phyloP scores from a whole-genome alignment of 2,888 invertebrate species.

The Spisula subtruncata region DNA sequence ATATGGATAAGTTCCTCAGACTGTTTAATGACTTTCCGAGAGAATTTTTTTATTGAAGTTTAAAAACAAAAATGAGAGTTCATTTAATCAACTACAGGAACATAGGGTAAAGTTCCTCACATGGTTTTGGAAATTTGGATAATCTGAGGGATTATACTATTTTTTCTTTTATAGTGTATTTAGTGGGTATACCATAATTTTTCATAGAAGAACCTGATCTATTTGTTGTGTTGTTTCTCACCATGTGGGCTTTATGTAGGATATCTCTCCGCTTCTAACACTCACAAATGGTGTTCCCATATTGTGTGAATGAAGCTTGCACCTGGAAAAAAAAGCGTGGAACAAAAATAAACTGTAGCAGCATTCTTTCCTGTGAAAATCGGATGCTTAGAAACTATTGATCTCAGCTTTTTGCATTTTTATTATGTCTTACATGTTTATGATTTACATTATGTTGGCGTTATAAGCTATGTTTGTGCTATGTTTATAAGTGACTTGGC shows the following conservation, averaged over 20 bases:
- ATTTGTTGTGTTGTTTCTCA: not conserved
- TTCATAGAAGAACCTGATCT: conserved; percentile 4
- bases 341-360: not conserved
- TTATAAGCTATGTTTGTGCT: not conserved
- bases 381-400: conserved; percentile 6
- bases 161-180: not conserved
- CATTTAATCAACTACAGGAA: not conserved
- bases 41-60: not conserved
- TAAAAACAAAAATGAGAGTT: conserved; percentile 2
- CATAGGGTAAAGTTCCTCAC: not conserved
- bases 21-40: not conserved
- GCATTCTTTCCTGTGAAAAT: not conserved
- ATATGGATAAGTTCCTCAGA: not conserved
- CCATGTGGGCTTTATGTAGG: conserved; percentile 15
- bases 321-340: conserved; percentile 15
- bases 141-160: not conserved
- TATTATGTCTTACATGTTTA: not conserved
- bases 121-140: not conserved
- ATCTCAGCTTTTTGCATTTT: not conserved
- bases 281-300: not conserved
- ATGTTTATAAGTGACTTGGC: not conserved
- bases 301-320: conserved; percentile 18
- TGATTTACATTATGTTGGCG: not conserved
- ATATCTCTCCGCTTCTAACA: not conserved
- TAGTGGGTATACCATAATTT: not conserved